These are phyloP conservation scores for Neomicropteryx cornuta DNA, from an alignment of 1,140 invertebrate species.

Conservation along the genomic window DNA sequence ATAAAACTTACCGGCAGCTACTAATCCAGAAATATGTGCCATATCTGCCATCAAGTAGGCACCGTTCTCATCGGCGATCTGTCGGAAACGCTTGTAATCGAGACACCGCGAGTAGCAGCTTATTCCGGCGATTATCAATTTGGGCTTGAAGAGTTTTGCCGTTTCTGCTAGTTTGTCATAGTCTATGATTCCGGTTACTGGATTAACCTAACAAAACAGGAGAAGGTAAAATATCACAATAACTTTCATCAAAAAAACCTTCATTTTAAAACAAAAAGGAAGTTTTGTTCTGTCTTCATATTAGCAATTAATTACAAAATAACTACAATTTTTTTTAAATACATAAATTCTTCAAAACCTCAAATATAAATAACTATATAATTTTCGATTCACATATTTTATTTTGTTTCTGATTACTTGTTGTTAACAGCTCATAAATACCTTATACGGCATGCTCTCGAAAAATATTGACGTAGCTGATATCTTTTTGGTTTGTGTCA, in stretches of 20 bases:
- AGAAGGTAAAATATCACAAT: conserved; percentile 7
- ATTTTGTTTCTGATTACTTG: no score
- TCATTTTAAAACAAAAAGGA: conserved; percentile 29
- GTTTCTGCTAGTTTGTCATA: conserved; percentile 79
- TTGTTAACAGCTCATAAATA: no score
- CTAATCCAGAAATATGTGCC: conserved; percentile 89
- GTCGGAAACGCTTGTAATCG: conserved; percentile 78
- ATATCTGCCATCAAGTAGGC: conserved; percentile 91
- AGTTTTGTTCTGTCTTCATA: conserved; percentile 38
- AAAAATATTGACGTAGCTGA: conserved; percentile 97
- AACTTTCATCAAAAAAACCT: no score
- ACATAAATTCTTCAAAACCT: conserved; percentile 1
- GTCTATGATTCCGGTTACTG: conserved; percentile 82
- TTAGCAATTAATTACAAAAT: no score
- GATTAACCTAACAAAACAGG: conserved; percentile 48
- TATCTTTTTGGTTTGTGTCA: conserved; percentile 83
- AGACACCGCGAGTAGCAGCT: conserved; percentile 80
- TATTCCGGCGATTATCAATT: conserved; percentile 88
- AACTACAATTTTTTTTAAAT: no score
- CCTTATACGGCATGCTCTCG: conserved; percentile 97
- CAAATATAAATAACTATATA: conserved; percentile 3
- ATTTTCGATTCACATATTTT: no score
- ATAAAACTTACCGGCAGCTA: conserved; percentile 57
- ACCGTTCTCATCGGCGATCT: conserved; percentile 79
- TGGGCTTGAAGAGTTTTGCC: conserved; percentile 83